Base-by-base conservation (phyloP, 2,888 invertebrate species). In the Neoscelio sp. region DNA sequence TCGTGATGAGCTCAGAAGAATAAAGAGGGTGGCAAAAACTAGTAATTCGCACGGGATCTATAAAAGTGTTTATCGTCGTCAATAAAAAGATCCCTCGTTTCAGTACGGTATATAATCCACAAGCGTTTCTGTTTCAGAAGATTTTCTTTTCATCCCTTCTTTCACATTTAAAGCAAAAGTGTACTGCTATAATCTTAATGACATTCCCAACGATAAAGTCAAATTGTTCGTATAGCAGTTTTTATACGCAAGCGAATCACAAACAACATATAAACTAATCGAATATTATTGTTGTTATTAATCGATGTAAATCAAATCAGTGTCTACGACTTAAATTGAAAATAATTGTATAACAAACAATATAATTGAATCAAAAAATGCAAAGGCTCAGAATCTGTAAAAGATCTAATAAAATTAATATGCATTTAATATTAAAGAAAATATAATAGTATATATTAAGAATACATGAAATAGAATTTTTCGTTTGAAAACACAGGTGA, bases 41-140 rank as follows among this genome's bases (percentile, higher is more conserved):
- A 82, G 89, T 87, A 87, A 89, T 89, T 88, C 89, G 84, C 88
- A 84, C 83, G 87, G 86, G 87, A 83, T 86, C 86, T 84, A 89
- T 89, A 89, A 89, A 89, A 89, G 87, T 89, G 87, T 89, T 89
- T 89, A 89, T 89, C 88, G 84, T 85, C 87, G 81, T 85, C 89
- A 87, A 89, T 89, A 89, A 89, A 89, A 87, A 85, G 83, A 80
- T 67, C 67, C 62, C 75, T 68, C 75, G 67, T 68, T 75, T 62
- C 68, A 68, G 56, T 46, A 71, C 60, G 75, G 70, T 71, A 73
- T 78, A 68, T 77, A 79, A 73, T 60, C 48, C 70, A 77, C 62
- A 78, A 64, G 50, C 58, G 62, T 67, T 80, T 54, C 78, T 77
- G 76, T 81, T 78, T 73, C 73, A 56, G 70, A 38, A 77, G 65